Base-by-base conservation (phyloP, 2,888 invertebrate species). In the Ecliptopera silaceata region DNA sequence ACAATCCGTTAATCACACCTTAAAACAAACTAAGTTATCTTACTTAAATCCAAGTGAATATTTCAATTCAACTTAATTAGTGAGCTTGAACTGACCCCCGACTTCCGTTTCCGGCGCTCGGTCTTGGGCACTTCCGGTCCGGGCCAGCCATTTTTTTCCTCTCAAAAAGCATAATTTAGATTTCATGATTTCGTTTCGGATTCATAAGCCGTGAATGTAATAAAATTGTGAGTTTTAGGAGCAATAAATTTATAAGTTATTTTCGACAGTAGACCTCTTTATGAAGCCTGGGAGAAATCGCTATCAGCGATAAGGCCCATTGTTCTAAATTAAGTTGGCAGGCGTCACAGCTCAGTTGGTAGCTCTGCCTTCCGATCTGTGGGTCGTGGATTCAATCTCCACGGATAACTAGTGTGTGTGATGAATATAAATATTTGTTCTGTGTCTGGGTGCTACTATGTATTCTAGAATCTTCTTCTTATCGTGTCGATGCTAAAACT, bases 51-150 rank as follows among this genome's bases (percentile, higher is more conserved):
- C 13, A 53, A 48, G 52, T 58, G 17, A 55, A 54, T 50, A 59
- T 54, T 56, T 51, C 45, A 57, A 42, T 34, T 31, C 48, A 52
- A 58, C 61, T 63, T 65, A 67, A 67, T 67, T 67, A 65, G 62
- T 34, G 51, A 62, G 60, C 63, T 64, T 58, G 59, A 59, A 65
- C 67, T 64, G 65, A 64, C 63, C 59, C 50, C 48, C 52, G 42
- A 38, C 61, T 50, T 63, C 66, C 66, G 64, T 39, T 63, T 61
- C 66, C 66, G 61, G 59, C 45, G 54, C 39, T 49, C 64, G 64
- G 62, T 60, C 58, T 63, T 58, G 54, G 38, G 11, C 15, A 36
- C 29, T 52, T 51, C 57, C 54, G 59, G 56, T 64, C 56, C 53
- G 43, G 59, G n/a, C n/a, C 39, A 20, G 51, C 52, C 54, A 59